Conservation (phyloP, 2,113 vertebrate genomes). For the Chloebia gouldiae region DNA sequence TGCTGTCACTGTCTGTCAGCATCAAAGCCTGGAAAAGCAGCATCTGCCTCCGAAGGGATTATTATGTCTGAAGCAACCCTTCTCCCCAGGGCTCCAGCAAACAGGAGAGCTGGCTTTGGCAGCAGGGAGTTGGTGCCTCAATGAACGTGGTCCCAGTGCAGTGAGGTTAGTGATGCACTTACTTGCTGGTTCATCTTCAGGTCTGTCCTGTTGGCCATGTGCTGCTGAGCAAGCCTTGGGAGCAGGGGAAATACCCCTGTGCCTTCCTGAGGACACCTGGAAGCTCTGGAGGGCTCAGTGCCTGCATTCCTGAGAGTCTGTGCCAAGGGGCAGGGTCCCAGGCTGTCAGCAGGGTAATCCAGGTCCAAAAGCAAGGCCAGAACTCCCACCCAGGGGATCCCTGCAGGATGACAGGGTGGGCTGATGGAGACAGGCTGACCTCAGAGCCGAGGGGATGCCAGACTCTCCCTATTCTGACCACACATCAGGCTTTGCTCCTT, state of each 20-base stretch:
- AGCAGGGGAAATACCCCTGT: not conserved
- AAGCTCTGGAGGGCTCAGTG: not conserved
- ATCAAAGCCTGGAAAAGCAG: constrained; percentile 12
- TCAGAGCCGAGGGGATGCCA: not conserved
- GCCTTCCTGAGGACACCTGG: fast-evolving
- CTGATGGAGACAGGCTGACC: not conserved
- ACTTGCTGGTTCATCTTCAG: not conserved
- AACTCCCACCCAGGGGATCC: not conserved
- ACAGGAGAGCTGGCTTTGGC: not conserved
- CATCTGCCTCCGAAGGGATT: not conserved
- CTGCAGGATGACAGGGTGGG: not conserved
- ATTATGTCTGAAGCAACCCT: not conserved
- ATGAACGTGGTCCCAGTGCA: not conserved
- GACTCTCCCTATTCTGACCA: not conserved
- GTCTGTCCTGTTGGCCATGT: not conserved
- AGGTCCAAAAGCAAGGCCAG: not conserved
- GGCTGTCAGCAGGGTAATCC: not conserved
- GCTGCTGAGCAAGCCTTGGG: not conserved
- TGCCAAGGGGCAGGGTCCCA: not conserved
- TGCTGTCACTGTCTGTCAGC: constrained; percentile 1
- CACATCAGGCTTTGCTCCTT: not conserved
- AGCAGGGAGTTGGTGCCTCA: not conserved
- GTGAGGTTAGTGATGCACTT: not conserved
- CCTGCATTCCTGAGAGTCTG: not conserved
- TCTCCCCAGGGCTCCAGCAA: not conserved